Conservation (phyloP, 1,140 invertebrate species). For the Procambarus virginalis region DNA sequence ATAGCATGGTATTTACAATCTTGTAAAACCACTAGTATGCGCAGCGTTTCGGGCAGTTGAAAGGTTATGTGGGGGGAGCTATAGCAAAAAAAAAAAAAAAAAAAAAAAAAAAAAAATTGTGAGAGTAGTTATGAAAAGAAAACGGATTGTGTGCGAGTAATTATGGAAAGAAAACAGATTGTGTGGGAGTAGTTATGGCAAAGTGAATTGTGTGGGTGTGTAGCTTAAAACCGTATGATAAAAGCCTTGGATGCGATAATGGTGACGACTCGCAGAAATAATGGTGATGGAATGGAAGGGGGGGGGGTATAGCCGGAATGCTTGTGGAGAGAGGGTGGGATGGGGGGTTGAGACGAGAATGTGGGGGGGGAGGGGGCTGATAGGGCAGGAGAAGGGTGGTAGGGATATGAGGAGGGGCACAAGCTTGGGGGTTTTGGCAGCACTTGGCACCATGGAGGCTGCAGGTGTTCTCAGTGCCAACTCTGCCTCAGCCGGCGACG, state of each 20-base stretch:
- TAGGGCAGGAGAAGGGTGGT: not conserved
- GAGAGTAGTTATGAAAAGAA: no score
- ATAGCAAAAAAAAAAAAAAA: not conserved
- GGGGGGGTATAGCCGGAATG: not conserved
- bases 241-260: not conserved
- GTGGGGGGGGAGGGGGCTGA: not conserved
- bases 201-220: not conserved
- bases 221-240: not conserved
- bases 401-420: not conserved
- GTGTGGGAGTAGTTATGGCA: not conserved
- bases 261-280: not conserved
- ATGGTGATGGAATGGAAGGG: no score
- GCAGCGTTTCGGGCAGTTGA: no score
- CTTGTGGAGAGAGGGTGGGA: not conserved
- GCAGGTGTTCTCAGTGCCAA: slow-evolving; percentile 28
- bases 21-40: no score
- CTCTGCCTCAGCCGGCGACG: not conserved
- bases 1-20: no score
- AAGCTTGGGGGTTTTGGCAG: not conserved
- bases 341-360: not conserved
- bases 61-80: not conserved
- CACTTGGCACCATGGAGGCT: not conserved
- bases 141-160: not conserved
- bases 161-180: not conserved
- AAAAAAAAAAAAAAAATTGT: no score